Evolutionary conservation across 2,113 vertebrate genomes (phyloP).

Genomic region (Phaethon lepturus): DNA sequence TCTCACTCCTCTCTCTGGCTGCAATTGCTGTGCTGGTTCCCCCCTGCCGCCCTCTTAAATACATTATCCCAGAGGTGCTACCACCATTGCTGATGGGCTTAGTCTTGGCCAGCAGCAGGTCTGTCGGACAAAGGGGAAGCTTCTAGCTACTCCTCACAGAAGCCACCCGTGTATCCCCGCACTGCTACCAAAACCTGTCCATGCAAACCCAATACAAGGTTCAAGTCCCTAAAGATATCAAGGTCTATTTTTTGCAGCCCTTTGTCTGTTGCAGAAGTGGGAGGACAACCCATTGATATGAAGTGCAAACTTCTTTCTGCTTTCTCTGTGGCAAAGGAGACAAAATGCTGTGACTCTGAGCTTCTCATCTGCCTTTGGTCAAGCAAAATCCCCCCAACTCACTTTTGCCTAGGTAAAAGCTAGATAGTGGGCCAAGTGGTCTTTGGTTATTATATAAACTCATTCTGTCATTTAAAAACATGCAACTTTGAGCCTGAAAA

Average conservation of each 20-base stretch:
- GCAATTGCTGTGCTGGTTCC: too few relatives aligned
- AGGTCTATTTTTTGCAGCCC: background rate
- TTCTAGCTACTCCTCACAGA: too few relatives aligned
- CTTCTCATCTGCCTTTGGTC: background rate
- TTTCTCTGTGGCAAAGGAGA: background rate
- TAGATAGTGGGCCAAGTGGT: background rate
- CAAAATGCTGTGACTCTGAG: background rate
- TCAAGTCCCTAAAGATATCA: background rate
- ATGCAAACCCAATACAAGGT: too few relatives aligned
- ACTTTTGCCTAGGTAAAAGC: background rate
- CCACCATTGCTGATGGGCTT: too few relatives aligned
- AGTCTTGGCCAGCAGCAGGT: too few relatives aligned
- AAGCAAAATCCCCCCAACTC: background rate
- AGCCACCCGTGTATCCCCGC: too few relatives aligned
- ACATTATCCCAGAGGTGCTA: too few relatives aligned
- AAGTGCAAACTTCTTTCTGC: background rate
- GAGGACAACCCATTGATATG: background rate
- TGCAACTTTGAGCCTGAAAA: background rate
- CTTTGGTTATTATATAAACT: background rate
- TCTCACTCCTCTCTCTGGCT: too few relatives aligned
- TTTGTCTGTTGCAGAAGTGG: background rate
- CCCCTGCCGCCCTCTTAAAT: too few relatives aligned
- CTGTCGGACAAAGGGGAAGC: too few relatives aligned
- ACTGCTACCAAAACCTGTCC: too few relatives aligned
- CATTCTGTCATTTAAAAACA: background rate